These are phyloP conservation scores for Brenthis hecate DNA, from an alignment of 2,888 invertebrate genomes.

Conservation along the genomic window DNA sequence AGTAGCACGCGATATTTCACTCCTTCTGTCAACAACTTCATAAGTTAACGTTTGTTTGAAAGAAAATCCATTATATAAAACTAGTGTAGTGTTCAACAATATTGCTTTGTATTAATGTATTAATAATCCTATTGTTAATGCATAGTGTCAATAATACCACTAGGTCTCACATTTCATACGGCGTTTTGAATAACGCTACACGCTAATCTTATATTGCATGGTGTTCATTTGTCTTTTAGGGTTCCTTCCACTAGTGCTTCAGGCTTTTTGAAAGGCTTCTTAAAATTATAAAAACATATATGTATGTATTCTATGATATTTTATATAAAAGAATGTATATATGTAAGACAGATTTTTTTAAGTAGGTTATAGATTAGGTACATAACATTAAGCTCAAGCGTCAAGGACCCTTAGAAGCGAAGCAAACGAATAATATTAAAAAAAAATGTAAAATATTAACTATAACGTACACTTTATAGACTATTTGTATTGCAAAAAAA, in stretches of 20 bases:
- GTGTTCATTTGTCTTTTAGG: constrained; percentile 17
- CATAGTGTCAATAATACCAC: constrained; percentile 6
- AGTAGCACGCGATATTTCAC: too few relatives aligned
- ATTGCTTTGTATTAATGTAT: background rate
- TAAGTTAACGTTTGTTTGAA: too few relatives aligned
- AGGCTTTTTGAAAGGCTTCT: constrained; percentile 1
- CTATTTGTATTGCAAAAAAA: too few relatives aligned
- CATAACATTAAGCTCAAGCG: too few relatives aligned
- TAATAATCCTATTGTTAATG: constrained; percentile 8
- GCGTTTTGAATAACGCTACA: constrained; percentile 17
- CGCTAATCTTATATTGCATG: constrained; percentile 23
- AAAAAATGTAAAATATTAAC: background rate
- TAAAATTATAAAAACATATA: background rate
- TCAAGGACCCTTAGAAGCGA: too few relatives aligned
- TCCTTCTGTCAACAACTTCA: too few relatives aligned
- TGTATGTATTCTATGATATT: background rate
- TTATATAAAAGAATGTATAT: too few relatives aligned
- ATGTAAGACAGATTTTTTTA: too few relatives aligned
- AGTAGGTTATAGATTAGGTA: too few relatives aligned
- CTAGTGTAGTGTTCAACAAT: background rate
- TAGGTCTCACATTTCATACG: constrained; percentile 14
- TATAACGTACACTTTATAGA: too few relatives aligned
- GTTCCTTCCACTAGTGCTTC: constrained; percentile 4
- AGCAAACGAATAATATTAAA: too few relatives aligned
- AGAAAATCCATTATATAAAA: background rate